phyloP scores from a whole-genome alignment of 2,113 vertebrate species.

The Lichenostomus cassidix region DNA sequence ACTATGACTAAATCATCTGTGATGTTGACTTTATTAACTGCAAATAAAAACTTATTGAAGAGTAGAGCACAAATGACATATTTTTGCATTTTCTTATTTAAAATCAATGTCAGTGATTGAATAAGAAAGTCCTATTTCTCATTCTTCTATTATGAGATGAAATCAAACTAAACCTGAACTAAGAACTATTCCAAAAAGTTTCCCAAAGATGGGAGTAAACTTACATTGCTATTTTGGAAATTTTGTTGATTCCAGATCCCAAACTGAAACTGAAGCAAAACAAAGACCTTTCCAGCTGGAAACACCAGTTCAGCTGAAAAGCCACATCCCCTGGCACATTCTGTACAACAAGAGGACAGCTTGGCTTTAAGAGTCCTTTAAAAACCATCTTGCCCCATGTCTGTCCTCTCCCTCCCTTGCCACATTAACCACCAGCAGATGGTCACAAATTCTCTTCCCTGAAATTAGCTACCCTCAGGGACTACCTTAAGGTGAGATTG shows the following conservation, averaged over 20 bases:
- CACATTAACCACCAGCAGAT: not conserved
- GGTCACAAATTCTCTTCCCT: not conserved
- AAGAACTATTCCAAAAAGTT: not conserved
- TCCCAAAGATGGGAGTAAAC: not conserved
- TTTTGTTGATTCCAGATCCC: not conserved
- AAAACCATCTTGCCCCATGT: not conserved
- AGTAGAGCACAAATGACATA: not conserved
- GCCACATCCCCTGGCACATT: not conserved
- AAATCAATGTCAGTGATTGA: not conserved
- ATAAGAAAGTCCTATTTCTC: not conserved
- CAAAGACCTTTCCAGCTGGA: not conserved
- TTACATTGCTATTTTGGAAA: not conserved
- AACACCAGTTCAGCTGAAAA: not conserved
- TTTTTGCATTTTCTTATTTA: conserved; percentile 21
- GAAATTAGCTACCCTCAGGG: not conserved
- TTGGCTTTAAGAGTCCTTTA: not conserved
- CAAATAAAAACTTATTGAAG: not conserved
- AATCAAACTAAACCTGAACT: not conserved
- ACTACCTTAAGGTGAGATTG: not conserved
- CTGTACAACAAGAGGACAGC: not conserved
- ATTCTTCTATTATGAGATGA: not conserved
- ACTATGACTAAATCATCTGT: not conserved
- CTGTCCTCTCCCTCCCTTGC: not conserved
- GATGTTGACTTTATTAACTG: not conserved
- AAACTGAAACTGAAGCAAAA: not conserved